Evolutionary conservation across 2,888 invertebrate genomes (phyloP), one percentile per base, ranked within the genome.

Genomic region (Campoletis raptor): DNA sequence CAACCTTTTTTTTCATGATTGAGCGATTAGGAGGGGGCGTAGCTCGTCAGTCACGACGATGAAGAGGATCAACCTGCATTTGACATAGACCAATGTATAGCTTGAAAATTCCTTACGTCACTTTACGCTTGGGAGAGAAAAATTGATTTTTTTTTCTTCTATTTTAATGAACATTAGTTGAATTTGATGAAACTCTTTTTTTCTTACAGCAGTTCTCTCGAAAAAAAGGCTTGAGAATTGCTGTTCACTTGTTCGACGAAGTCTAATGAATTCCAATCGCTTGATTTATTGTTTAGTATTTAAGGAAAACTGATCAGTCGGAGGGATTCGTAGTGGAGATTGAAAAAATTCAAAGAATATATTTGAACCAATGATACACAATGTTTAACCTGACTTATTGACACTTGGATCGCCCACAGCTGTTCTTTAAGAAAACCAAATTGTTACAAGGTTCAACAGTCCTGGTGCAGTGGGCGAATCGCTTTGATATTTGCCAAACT

Each of bases 11-110:
- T 72, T 91, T 92, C 87, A 88, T 91, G 93, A 93, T 92, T 91
- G 92, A 92, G 90, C 91, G 93, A 93, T 93, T 93, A 93, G 91
- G 89, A 87, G 89, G 84, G 89, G 92, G 92, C 92, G 91, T 90
- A 85, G 88, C 90, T 90, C 90, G 91, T 93, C 92, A 91, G 90
- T 93, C 91, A 91, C 88, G 86, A 86, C 74, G 61, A 81, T 74
- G 66, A 85, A 89, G 86, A 87, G 89, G 88, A 90, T 90, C 90
- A 87, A 77, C 82, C 86, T 89, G 90, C 10, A 61, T 30, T 90
- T 90, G 90, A 90, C 89, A 91, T 90, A 78, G 73, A 36, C 18
- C 21, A 48, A 85, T 52, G 42, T 74, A 66, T 76, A 12, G 77
- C 72, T 69, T 69, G 48, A 77, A 70, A 88, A 83, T 85, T 61